A percentile compares a stretch with the other conserved stretches of the same genome.
Conservation (phyloP, 2,888 invertebrate species). For the Hemithea aestivaria region DNA sequence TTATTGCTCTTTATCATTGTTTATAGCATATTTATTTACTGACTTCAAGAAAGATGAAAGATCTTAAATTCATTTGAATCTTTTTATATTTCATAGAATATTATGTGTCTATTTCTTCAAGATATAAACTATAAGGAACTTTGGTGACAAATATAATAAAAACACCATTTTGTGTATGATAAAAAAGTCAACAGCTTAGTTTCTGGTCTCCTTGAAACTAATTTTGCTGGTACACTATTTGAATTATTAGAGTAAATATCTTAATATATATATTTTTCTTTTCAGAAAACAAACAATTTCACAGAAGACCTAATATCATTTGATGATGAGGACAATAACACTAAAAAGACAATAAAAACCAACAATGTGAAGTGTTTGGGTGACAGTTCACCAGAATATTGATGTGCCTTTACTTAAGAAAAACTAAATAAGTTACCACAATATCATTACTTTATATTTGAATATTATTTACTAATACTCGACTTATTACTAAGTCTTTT, state of each 20-base stretch:
- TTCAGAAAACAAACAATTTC: conserved; percentile 54
- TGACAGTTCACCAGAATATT: conserved; percentile 71
- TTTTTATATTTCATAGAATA: too few species aligned
- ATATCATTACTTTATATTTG: conserved; percentile 14
- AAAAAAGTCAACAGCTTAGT: too few species aligned
- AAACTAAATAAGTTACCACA: conserved; percentile 51
- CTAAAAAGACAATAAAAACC: conserved; percentile 45
- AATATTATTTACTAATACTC: conserved; percentile 28
- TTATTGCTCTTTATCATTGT: too few species aligned
- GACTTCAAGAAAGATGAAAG: too few species aligned
- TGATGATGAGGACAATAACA: conserved; percentile 64
- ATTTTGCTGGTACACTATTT: too few species aligned
- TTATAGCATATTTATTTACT: too few species aligned
- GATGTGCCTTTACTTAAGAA: conserved; percentile 56
- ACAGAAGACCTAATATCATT: conserved; percentile 64
- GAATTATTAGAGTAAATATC: neutral
- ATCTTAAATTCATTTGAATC: too few species aligned
- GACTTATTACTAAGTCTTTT: conserved; percentile 16
- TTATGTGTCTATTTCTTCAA: too few species aligned
- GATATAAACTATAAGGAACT: too few species aligned
- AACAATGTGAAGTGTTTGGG: conserved; percentile 54
- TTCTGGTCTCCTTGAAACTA: too few species aligned
- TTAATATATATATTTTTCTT: conserved; percentile 22
- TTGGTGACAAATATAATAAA: too few species aligned
- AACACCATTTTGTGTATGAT: too few species aligned